Base-by-base conservation (phyloP, 1,140 invertebrate species). In the Drosophila tsacasi region DNA sequence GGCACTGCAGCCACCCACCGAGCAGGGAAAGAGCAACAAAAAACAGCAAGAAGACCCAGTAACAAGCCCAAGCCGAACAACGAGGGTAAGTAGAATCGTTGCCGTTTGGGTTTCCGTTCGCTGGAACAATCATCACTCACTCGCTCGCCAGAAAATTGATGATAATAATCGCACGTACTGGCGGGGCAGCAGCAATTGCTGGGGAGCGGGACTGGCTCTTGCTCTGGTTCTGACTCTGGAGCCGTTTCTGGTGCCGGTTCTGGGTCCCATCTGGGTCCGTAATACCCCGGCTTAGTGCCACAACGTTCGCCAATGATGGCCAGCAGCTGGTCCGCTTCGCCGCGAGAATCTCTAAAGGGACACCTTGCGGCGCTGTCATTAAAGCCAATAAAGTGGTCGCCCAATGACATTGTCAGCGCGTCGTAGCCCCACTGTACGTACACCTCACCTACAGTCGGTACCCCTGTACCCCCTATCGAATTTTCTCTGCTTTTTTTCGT, bases 111-210 rank as follows among this genome's bases (percentile, higher is more conserved):
- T 79, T 82, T 82, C 76, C 71, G 69, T 76, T 87, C 68, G 47
- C 67, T 63, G 62, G 66, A 66, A 84, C 73, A 78, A 87, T 87
- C 84, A 87, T 87, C 84, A 87, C 81, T 87, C 84, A 87, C 81
- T 81, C 78, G 74, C 68, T 81, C 71, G 81, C 47, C 85, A 81
- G 60, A 89, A 89, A 89, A 89, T 89, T 89, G 85, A 90, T 89
- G 84, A 90, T 89, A 89, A 89, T 89, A 89, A 89, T 89, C 84
- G 84, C 84, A 90, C 80, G 83, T 86, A 79, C 81, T 59, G 72
- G 50, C 55, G 78, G 39, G 57, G 58, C 52, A 49, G 47, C 47
- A 27, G 49, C 77, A 81, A 76, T 74, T 76, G 72, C 19, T 40
- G 37, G 21, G 67, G 52, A 57, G 68, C 44, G 63, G 63, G 58